Conservation (phyloP, 1,140 invertebrate species). For the Euura lappo region DNA sequence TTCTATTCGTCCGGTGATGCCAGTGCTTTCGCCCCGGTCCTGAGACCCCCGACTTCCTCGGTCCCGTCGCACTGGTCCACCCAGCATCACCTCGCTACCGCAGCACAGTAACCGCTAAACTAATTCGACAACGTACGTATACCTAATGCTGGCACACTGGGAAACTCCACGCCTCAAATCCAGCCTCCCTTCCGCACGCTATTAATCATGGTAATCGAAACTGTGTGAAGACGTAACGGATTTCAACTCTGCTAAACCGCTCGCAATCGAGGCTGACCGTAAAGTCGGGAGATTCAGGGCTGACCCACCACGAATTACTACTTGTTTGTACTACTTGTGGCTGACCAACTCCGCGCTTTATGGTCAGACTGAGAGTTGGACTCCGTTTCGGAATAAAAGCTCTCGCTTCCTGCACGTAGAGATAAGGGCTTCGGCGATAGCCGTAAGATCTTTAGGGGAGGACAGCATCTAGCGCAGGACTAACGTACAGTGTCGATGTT, state of each 20-base stretch:
- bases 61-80: constrained; percentile 65
- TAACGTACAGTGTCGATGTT: constrained; percentile 51
- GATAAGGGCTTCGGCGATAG: constrained; percentile 64
- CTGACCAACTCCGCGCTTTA: too few species aligned
- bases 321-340: too few species aligned
- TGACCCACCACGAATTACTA: too few species aligned
- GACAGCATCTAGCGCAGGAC: constrained; percentile 43
- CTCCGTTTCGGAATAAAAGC: constrained; percentile 29
- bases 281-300: too few species aligned
- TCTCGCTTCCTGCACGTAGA: constrained; percentile 36
- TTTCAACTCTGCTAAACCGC: too few species aligned
- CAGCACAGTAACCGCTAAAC: constrained; percentile 63
- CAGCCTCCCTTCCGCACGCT: too few species aligned
- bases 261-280: too few species aligned
- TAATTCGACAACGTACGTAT: constrained; percentile 30
- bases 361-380: constrained; percentile 30
- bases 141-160: not conserved
- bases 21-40: constrained; percentile 69
- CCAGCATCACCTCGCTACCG: constrained; percentile 62
- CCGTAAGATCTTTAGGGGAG: constrained; percentile 14
- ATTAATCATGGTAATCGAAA: too few species aligned
- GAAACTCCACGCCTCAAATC: too few species aligned
- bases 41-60: constrained; percentile 63
- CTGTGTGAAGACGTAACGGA: too few species aligned
- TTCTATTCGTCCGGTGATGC: constrained; percentile 60